These are phyloP conservation scores for Drosophila merina DNA, from an alignment of 2,888 invertebrate genomes.

Conservation along the genomic window DNA sequence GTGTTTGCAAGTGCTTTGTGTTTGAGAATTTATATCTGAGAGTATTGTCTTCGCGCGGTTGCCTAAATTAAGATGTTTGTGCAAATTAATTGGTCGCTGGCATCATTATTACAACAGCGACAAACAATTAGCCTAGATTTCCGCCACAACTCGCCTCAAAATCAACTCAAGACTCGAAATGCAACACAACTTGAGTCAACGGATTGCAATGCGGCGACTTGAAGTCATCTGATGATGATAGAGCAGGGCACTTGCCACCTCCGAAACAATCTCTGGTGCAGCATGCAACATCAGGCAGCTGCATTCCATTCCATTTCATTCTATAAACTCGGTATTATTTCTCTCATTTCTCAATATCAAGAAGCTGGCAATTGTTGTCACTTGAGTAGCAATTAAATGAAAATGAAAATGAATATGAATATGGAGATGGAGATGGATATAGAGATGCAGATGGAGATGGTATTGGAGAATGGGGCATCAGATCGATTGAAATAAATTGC, in stretches of 20 bases:
- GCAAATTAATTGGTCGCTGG: conserved; percentile 82
- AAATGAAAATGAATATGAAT: no score
- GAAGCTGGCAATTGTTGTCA: conserved; percentile 52
- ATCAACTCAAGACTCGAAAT: conserved; percentile 10
- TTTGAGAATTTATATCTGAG: neutral
- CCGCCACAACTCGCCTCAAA: conserved; percentile 22
- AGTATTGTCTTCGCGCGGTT: conserved; percentile 44
- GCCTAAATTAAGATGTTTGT: conserved; percentile 76
- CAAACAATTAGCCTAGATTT: conserved; percentile 81
- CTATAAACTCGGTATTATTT: neutral
- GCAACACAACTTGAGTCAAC: conserved; percentile 4
- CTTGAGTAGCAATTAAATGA: conserved; percentile 64
- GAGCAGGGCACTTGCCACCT: conserved; percentile 1
- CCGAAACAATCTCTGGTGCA: conserved; percentile 50
- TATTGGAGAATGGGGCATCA: conserved; percentile 44
- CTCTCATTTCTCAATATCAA: conserved; percentile 26
- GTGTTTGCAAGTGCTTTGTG: neutral
- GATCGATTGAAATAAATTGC: conserved; percentile 75
- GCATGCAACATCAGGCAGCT: conserved; percentile 11
- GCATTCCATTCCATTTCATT: conserved; percentile 11
- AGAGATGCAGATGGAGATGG: neutral
- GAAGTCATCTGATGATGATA: no score
- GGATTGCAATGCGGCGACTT: neutral
- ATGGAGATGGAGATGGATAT: conserved; percentile 41
- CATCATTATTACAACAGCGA: conserved; percentile 80